These are phyloP conservation scores for Platerodrilus igneus DNA, from an alignment of 2,888 invertebrate genomes.

Conservation along the genomic window DNA sequence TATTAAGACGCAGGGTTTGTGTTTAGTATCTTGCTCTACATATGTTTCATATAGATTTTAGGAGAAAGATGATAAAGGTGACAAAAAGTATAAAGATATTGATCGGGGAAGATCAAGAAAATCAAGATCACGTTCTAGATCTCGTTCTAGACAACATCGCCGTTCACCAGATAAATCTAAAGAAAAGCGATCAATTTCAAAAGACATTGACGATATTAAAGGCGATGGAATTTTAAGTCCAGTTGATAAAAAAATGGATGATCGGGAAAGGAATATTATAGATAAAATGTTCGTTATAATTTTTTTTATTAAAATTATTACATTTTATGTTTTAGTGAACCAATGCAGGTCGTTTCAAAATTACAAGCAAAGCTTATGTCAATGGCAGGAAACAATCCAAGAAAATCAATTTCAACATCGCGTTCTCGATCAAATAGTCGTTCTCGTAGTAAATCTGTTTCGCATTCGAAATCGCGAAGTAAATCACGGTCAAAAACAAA, in stretches of 20 bases:
- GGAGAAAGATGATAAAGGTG: slow-evolving; percentile 69
- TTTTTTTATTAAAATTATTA: slow-evolving; percentile 8
- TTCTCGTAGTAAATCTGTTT: slow-evolving; percentile 38
- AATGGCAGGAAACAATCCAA: slow-evolving; percentile 52
- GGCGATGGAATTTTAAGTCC: slow-evolving; percentile 46
- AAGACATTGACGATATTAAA: slow-evolving; percentile 36
- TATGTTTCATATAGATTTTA: too few relatives aligned
- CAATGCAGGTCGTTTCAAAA: slow-evolving; percentile 54
- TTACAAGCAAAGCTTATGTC: slow-evolving; percentile 61
- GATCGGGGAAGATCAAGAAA: slow-evolving; percentile 35
- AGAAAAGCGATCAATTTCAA: too few relatives aligned
- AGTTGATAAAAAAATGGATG: slow-evolving; percentile 35
- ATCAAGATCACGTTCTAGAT: slow-evolving; percentile 36
- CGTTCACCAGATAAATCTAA: slow-evolving; percentile 34
- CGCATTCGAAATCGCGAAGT: slow-evolving; percentile 33
- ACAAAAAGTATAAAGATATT: slow-evolving; percentile 41
- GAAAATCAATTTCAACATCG: slow-evolving; percentile 35
- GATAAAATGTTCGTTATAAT: not conserved
- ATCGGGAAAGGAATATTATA: slow-evolving; percentile 33
- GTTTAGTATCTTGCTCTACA: too few relatives aligned
- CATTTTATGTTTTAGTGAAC: too few relatives aligned
- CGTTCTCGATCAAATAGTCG: slow-evolving; percentile 41
- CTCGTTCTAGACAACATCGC: slow-evolving; percentile 31
- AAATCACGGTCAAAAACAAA: slow-evolving; percentile 29
- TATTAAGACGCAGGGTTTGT: slow-evolving; percentile 78